Percentiles rank a stretch among this genome's conserved stretches.
These are phyloP conservation scores for Monopis laevigella DNA, from an alignment of 2,888 invertebrate genomes.

Conservation along the genomic window DNA sequence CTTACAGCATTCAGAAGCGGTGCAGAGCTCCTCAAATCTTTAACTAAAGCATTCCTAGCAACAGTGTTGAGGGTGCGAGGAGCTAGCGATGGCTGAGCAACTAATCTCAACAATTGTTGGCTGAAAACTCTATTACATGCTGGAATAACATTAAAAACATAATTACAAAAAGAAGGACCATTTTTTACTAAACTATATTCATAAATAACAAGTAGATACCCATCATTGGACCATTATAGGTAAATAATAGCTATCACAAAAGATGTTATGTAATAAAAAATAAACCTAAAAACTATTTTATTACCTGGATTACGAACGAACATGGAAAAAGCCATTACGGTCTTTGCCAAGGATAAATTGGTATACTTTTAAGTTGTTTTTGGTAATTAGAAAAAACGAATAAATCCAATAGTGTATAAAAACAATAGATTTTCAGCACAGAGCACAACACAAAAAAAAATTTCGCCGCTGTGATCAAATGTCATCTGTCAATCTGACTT, in stretches of 20 bases:
- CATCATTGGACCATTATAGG: too few species aligned
- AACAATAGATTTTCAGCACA: too few species aligned
- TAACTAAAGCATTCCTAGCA: slow-evolving; percentile 26
- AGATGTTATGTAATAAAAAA: too few species aligned
- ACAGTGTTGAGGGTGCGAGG: slow-evolving; percentile 27
- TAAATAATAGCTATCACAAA: too few species aligned
- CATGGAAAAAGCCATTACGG: slow-evolving; percentile 50
- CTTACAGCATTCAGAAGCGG: slow-evolving; percentile 46
- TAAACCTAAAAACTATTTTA: too few species aligned
- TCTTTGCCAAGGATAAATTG: too few species aligned
- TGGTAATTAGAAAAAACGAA: too few species aligned
- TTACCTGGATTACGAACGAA: slow-evolving; percentile 50
- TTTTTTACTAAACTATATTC: too few species aligned
- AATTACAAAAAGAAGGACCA: too few species aligned
- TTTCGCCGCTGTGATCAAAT: neutral
- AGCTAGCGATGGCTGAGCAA: slow-evolving; percentile 30
- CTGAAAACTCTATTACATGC: slow-evolving; percentile 34
- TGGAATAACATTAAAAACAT: slow-evolving; percentile 24
- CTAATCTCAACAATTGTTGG: slow-evolving; percentile 38
- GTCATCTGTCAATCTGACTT: neutral
- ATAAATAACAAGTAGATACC: too few species aligned
- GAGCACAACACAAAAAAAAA: neutral
- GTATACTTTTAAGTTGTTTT: too few species aligned
- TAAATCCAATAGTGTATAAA: too few species aligned
- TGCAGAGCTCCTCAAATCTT: slow-evolving; percentile 27